Percentiles rank a stretch among this genome's conserved stretches.
Conservation (phyloP, 2,888 invertebrate species). For the Dynastes hyllus region DNA sequence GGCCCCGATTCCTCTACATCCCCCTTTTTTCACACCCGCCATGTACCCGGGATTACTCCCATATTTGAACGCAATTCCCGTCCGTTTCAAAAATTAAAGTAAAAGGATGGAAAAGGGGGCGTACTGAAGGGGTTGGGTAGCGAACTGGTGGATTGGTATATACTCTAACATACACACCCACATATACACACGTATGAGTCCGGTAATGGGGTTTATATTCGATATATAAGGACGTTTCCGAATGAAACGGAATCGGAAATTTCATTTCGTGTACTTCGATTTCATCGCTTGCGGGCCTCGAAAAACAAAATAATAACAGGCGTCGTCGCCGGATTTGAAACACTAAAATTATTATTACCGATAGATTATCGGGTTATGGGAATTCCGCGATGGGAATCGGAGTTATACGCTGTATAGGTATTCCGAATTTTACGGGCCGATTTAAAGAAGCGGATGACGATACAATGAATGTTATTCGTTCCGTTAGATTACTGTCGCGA, state of each 20-base stretch:
- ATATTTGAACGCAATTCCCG: neutral
- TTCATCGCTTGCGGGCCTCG: neutral
- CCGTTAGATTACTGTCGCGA: no score
- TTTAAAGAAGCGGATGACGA: no score
- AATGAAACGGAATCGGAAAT: constrained; percentile 10
- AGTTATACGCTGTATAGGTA: no score
- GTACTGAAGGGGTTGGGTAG: neutral
- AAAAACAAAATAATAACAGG: neutral
- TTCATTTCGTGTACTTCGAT: neutral
- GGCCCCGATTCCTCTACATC: neutral
- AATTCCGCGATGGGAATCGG: neutral
- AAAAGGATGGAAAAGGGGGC: neutral
- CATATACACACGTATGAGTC: neutral
- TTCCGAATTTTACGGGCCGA: no score
- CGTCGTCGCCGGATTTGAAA: neutral
- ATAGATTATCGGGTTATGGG: constrained; percentile 5
- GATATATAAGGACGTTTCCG: constrained; percentile 10
- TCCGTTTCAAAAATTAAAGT: constrained; percentile 9
- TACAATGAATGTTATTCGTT: no score
- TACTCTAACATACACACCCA: no score
- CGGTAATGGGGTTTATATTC: constrained; percentile 11
- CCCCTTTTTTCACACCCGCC: neutral
- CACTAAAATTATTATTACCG: neutral
- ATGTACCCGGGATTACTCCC: neutral
- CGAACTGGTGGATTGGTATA: no score